Percentiles rank a stretch among this genome's conserved stretches.
Evolutionary conservation across 2,888 invertebrate genomes (phyloP).

Genomic region (Chironomus riparius): DNA sequence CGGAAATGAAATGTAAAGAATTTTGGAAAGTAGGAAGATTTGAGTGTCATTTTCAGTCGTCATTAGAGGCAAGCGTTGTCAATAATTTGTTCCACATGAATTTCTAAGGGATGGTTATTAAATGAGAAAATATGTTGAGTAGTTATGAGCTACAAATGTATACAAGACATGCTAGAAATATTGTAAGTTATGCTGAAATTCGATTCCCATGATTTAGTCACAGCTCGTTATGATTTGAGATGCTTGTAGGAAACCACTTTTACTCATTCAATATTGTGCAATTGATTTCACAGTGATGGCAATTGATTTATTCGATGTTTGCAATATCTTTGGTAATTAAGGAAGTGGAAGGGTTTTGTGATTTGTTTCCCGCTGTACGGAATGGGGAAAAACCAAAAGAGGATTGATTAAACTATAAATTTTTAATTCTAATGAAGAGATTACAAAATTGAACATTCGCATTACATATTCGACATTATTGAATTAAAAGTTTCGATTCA

Average conservation of each 20-base stretch:
- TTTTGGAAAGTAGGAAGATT: not conserved
- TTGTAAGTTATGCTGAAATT: not conserved
- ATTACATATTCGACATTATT: not conserved
- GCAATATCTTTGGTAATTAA: not conserved
- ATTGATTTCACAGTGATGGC: not conserved
- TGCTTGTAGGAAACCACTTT: conserved; percentile 3
- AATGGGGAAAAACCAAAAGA: not conserved
- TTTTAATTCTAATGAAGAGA: not conserved
- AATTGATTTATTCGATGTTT: not conserved
- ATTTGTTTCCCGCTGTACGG: not conserved
- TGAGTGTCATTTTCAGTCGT: conserved; percentile 3
- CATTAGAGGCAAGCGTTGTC: conserved; percentile 13
- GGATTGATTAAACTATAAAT: not conserved
- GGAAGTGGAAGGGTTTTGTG: not conserved
- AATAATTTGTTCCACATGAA: conserved; percentile 25
- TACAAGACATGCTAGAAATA: too few species aligned
- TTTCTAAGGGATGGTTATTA: not conserved
- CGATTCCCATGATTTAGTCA: conserved; percentile 9
- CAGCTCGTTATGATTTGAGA: conserved; percentile 20
- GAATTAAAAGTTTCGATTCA: not conserved
- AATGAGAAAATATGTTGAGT: not conserved
- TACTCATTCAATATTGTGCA: not conserved
- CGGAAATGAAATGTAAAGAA: not conserved
- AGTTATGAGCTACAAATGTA: too few species aligned
- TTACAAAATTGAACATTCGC: too few species aligned